Evolutionary conservation across 2,888 invertebrate genomes (phyloP), one percentile per base, ranked within the genome.

Genomic region (Ernsta delagoae): DNA sequence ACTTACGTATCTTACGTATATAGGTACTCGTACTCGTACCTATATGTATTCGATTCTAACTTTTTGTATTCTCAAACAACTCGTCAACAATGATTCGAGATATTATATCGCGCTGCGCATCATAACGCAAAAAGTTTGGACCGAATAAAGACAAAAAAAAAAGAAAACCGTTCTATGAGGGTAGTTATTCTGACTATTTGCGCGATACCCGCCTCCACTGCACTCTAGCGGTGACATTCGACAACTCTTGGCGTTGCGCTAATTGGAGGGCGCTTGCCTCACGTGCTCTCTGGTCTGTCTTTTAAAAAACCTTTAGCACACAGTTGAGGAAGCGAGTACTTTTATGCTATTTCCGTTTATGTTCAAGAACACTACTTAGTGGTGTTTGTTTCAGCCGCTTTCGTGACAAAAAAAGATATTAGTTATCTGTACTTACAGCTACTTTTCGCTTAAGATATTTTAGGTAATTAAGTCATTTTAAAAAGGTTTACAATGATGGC

Each of bases 211-310:
- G 50, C 16, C 50, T 50, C 50, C 12, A 50, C 50, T 11, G n/a
- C 56, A 48, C 67, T 62, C 67, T 50, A 34, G 67, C 57, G 61
- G 67, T 31, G 67, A 62, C 57, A 68, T 68, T 67, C 67, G 61
- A 68, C 61, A 57, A 62, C 67, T 61, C 67, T 68, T 39, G 62
- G 16, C 41, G 24, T 16, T 43, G 60, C 60, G 8, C 86, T 91
- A 91, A 91, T 91, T 91, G 91, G 90, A 91, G 90, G 77, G 85
- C 82, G 78, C 90, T 90, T 81, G 78, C 66, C 74, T 84, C 78
- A 71, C 78, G 87, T 80, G 83, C 86, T 71, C 88, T 88, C 72
- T 70, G 76, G 73, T 72, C 68, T 73, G 78, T 81, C 81, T 81
- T 79, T 36, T 50, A 50, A 24, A 48, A 16, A 50, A 50, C 50